Evolutionary conservation across 2,797 vertebrate genomes (phyloP).

Genomic region (Cercopithecus diana): DNA sequence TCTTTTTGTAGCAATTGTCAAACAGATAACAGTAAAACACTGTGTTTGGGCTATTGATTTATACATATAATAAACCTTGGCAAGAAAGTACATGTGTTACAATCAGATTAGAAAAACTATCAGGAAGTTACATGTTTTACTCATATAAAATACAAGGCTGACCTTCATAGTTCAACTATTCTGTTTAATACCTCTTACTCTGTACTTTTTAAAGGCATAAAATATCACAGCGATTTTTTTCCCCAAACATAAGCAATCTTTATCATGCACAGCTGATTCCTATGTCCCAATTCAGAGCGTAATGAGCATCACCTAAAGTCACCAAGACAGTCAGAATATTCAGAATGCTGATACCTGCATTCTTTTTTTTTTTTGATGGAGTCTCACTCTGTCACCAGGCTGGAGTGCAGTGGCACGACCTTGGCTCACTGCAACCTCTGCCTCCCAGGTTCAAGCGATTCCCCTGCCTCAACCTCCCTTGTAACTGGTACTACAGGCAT

Average conservation of each 20-base stretch:
- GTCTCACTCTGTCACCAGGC: no score
- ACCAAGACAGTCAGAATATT: neutral
- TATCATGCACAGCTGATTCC: neutral
- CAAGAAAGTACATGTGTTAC: constrained; percentile 30
- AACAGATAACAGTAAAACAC: neutral
- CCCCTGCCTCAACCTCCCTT: no score
- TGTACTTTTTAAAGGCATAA: neutral
- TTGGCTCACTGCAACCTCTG: no score
- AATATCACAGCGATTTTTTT: neutral
- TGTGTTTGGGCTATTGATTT: neutral
- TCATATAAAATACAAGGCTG: neutral
- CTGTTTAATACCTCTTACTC: neutral
- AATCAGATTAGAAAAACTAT: constrained; percentile 60
- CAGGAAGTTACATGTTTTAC: constrained; percentile 4
- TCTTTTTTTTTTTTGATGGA: no score
- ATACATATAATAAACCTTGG: neutral
- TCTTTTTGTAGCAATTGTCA: neutral
- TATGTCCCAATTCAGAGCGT: neutral
- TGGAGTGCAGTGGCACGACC: no score
- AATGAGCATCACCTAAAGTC: neutral
- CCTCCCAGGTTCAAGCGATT: no score
- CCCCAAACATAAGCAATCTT: neutral
- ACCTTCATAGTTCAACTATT: constrained; percentile 26
- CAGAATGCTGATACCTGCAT: neutral
- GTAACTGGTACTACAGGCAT: no score